Conservation (phyloP, 2,113 vertebrate genomes). For the Trogon surrucura region DNA sequence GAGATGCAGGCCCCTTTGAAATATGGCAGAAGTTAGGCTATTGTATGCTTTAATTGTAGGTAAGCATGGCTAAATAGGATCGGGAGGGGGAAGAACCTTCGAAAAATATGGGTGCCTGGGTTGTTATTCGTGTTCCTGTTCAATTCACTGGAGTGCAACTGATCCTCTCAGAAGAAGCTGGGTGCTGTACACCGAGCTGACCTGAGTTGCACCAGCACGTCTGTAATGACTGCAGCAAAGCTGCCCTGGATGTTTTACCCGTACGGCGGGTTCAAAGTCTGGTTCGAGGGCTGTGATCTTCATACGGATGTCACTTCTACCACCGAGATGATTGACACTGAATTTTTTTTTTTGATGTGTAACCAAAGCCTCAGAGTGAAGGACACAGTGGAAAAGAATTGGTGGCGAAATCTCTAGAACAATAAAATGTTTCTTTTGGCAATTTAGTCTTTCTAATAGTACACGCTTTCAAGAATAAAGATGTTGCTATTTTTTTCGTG, state of each 20-base stretch:
- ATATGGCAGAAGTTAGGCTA: neutral
- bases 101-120: neutral
- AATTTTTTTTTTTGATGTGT: neutral
- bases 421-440: neutral
- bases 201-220: neutral
- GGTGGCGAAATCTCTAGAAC: neutral
- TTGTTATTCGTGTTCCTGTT: neutral
- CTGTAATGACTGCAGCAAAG: neutral
- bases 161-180: neutral
- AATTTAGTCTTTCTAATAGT: slow-evolving; percentile 4
- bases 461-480: neutral
- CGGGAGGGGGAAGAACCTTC: neutral
- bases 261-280: neutral
- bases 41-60: neutral
- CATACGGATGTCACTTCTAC: neutral
- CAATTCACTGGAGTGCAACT: neutral
- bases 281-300: neutral
- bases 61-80: neutral
- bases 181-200: neutral
- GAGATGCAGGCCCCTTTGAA: neutral
- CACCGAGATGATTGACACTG: fast-evolving
- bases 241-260: slow-evolving; percentile 20
- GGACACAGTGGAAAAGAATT: neutral
- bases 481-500: neutral
- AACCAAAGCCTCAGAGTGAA: neutral